Conservation (phyloP, 2,888 invertebrate genomes). For the Ichneumon xanthorius region DNA sequence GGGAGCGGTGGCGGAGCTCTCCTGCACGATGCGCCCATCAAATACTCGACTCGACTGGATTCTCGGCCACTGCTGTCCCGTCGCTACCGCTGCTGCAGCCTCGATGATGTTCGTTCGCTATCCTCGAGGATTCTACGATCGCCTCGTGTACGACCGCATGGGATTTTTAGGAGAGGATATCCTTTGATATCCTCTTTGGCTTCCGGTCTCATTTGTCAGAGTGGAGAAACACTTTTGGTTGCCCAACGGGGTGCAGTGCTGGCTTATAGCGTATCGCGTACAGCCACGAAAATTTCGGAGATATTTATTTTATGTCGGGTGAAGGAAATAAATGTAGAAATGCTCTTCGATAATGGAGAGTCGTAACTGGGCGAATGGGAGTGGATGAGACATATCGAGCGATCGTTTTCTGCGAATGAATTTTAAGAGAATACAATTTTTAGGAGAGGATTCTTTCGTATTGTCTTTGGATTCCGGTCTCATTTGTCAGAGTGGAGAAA, state of each 20-base stretch:
- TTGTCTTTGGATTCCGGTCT: too few relatives aligned
- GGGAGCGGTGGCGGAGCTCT: slow-evolving; percentile 66
- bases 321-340: slow-evolving; percentile 47
- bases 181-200: slow-evolving; percentile 44
- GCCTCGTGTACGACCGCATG: slow-evolving; percentile 15
- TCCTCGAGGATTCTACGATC: slow-evolving; percentile 37
- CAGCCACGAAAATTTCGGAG: slow-evolving; percentile 24
- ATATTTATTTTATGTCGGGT: slow-evolving; percentile 50
- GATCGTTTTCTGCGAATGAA: not conserved
- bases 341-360: slow-evolving; percentile 11
- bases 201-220: slow-evolving; percentile 54
- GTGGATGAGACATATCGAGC: not conserved
- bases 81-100: not conserved
- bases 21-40: slow-evolving; percentile 65
- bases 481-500: too few relatives aligned
- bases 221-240: not conserved
- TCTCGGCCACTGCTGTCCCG: slow-evolving; percentile 44
- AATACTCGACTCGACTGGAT: slow-evolving; percentile 50
- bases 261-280: slow-evolving; percentile 26
- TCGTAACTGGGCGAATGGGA: slow-evolving; percentile 7
- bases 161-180: slow-evolving; percentile 51
- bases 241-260: slow-evolving; percentile 2
- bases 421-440: slow-evolving; percentile 49
- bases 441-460: too few relatives aligned
- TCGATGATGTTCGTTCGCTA: slow-evolving; percentile 31